A percentile compares a stretch with the other conserved stretches of the same genome.
These are phyloP conservation scores for Tortricodes alternella DNA, from an alignment of 2,888 invertebrate genomes.

Conservation along the genomic window DNA sequence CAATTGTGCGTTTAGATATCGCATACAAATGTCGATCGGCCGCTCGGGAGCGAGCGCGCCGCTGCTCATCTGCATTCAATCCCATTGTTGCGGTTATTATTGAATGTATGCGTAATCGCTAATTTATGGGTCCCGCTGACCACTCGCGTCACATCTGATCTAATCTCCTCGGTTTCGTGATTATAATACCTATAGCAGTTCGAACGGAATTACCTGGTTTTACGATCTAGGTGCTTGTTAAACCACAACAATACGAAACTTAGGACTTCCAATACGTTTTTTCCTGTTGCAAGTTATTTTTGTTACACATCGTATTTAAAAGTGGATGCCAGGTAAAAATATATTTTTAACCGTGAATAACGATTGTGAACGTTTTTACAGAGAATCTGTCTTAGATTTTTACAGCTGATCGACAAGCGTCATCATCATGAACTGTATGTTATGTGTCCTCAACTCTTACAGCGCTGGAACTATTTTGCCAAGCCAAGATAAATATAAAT, in stretches of 20 bases:
- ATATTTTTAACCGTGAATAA: no score
- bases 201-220: not conserved
- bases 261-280: not conserved
- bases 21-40: conserved; percentile 82
- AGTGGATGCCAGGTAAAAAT: no score
- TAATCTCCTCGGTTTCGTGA: conserved; percentile 40
- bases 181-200: conserved; percentile 21
- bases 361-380: no score
- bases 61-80: conserved; percentile 80
- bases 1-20: conserved; percentile 82
- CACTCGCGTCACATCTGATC: conserved; percentile 52
- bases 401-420: not conserved
- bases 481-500: conserved; percentile 42
- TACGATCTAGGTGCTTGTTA: conserved; percentile 15
- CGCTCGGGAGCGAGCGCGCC: conserved; percentile 45
- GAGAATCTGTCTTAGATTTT: not conserved
- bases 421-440: not conserved
- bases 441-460: no score
- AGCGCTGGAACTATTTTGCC: conserved; percentile 30
- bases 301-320: not conserved
- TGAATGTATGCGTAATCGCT: conserved; percentile 76
- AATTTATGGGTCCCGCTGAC: conserved; percentile 72
- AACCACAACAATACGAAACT: conserved; percentile 17
- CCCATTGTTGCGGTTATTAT: conserved; percentile 81
- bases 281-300: no score